phyloP scores from a whole-genome alignment of 2,888 invertebrate species.

The Harpalus rufipes region DNA sequence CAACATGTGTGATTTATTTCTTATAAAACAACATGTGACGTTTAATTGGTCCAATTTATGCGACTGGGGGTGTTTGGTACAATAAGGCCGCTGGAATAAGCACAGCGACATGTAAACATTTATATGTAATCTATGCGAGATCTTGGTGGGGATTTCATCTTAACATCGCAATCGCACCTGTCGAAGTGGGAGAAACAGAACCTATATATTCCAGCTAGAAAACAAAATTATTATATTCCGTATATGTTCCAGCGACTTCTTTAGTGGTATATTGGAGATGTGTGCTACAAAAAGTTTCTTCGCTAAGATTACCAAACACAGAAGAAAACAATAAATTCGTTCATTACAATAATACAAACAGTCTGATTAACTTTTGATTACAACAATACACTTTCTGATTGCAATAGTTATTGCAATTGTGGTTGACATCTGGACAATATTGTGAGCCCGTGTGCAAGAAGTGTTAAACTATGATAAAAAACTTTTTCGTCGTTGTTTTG shows the following conservation, averaged over 20 bases:
- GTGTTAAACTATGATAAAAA: conserved; percentile 60
- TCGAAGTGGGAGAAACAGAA: conserved; percentile 38
- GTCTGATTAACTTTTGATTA: neutral
- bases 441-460: conserved; percentile 15
- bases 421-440: neutral
- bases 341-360: conserved; percentile 9
- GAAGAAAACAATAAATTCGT: conserved; percentile 19
- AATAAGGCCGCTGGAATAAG: conserved; percentile 24
- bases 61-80: conserved; percentile 11
- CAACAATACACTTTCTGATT: neutral
- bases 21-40: conserved; percentile 19
- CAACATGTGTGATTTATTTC: neutral
- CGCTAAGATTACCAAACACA: conserved; percentile 35
- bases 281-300: conserved; percentile 26
- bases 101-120: conserved; percentile 38
- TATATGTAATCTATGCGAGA: conserved; percentile 37
- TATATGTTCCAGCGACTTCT: conserved; percentile 30
- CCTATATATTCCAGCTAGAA: conserved; percentile 56
- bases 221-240: conserved; percentile 58
- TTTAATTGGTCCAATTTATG: neutral
- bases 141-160: conserved; percentile 57
- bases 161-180: conserved; percentile 50
- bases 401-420: neutral
- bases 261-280: conserved; percentile 24
- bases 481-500: conserved; percentile 38